Evolutionary conservation across 1,140 invertebrate species (phyloP).

Genomic region (Plutomurus gul): DNA sequence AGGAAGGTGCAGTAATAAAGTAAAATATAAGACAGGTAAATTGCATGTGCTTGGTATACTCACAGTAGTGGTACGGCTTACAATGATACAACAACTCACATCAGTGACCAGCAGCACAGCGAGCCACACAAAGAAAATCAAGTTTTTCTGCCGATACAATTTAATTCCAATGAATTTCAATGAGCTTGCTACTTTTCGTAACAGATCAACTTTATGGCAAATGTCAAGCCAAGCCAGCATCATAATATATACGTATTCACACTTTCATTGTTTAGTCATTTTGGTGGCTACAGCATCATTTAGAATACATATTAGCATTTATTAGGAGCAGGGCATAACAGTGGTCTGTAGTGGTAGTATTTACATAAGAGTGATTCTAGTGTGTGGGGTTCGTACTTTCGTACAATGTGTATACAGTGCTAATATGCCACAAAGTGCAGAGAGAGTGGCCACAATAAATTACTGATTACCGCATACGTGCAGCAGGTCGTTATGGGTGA

Average conservation of each 20-base stretch:
- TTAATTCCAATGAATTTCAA: neutral
- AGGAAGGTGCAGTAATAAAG: too few relatives aligned
- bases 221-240: neutral
- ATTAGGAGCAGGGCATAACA: neutral
- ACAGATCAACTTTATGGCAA: too few relatives aligned
- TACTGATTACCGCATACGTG: neutral
- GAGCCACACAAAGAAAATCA: neutral
- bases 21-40: too few relatives aligned
- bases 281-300: neutral
- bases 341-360: neutral
- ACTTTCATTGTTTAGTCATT: neutral
- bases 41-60: neutral
- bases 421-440: neutral
- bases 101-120: neutral
- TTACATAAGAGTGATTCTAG: too few relatives aligned
- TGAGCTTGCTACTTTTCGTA: too few relatives aligned
- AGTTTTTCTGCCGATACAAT: neutral
- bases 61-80: neutral
- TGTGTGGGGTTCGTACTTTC: too few relatives aligned
- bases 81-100: neutral
- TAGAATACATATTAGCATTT: neutral
- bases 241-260: neutral
- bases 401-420: neutral
- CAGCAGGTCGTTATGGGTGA: neutral
- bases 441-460: neutral